Conservation (phyloP, 2,888 invertebrate species). For the Meiosimyza platycephala region DNA sequence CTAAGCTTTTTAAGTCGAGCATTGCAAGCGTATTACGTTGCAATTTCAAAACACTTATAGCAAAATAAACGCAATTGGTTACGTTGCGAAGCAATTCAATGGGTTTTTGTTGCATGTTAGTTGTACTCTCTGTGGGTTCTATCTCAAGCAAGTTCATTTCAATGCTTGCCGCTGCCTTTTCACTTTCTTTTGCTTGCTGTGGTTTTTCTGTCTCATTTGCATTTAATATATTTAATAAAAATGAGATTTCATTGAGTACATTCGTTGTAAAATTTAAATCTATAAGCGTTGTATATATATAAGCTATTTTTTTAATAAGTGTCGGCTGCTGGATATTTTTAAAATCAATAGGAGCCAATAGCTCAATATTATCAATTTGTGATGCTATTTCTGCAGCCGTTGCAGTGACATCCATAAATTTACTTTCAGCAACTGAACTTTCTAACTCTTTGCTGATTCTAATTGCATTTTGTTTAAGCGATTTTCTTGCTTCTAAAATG, state of each 20-base stretch:
- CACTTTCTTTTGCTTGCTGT: background rate
- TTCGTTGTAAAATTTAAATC: conserved; percentile 63
- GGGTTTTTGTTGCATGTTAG: background rate
- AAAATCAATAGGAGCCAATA: conserved; percentile 47
- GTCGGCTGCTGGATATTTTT: conserved; percentile 49
- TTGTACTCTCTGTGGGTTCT: too few relatives aligned
- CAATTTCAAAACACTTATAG: conserved; percentile 73
- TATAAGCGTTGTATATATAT: conserved; percentile 61
- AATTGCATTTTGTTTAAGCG: conserved; percentile 54
- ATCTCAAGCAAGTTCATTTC: background rate
- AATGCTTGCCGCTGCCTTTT: background rate
- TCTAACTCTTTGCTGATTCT: conserved; percentile 58
- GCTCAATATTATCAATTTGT: background rate
- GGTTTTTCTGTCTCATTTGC: conserved; percentile 24
- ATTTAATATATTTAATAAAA: conserved; percentile 61
- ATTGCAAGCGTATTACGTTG: conserved; percentile 71
- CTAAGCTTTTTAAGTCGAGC: conserved; percentile 70
- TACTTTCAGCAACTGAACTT: conserved; percentile 47
- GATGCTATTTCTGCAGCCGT: background rate
- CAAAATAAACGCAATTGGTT: conserved; percentile 83
- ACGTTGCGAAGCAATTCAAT: conserved; percentile 68
- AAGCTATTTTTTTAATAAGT: conserved; percentile 54
- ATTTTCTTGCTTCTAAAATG: conserved; percentile 58
- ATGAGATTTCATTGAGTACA: conserved; percentile 63
- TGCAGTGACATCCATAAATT: conserved; percentile 26